phyloP scores from a whole-genome alignment of 2,113 vertebrate genomes.

The Malurus melanocephalus region DNA sequence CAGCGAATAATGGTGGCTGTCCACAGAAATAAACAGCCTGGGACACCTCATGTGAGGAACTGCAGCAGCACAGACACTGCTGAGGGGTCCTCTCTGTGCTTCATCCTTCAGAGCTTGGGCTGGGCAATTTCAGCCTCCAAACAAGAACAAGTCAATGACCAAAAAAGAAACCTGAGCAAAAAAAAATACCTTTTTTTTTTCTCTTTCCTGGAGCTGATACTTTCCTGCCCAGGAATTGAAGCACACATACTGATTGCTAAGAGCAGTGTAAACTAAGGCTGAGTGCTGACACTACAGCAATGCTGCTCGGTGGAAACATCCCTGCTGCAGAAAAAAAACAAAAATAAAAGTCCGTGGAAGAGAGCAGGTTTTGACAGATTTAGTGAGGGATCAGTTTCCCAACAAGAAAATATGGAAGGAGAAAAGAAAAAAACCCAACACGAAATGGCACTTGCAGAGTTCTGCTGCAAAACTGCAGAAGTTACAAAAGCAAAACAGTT shows the following conservation, averaged over 20 bases:
- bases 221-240: background rate
- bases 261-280: background rate
- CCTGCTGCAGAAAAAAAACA: background rate
- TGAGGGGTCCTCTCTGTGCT: background rate
- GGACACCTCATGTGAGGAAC: background rate
- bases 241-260: background rate
- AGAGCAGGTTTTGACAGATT: background rate
- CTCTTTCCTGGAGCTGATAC: background rate
- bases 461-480: background rate
- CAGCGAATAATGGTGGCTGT: background rate
- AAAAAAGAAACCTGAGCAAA: background rate
- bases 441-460: background rate
- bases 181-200: too few species aligned
- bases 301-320: background rate
- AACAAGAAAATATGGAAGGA: too few species aligned
- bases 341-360: background rate
- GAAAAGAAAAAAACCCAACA: too few species aligned
- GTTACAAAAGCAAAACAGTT: background rate
- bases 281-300: background rate
- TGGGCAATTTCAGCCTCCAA: rapidly evolving
- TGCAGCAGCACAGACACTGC: background rate
- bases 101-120: background rate
- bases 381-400: background rate
- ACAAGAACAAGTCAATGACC: background rate
- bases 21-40: background rate